Percentiles rank a stretch among this genome's conserved stretches.
Evolutionary conservation across 2,113 vertebrate species (phyloP).

Genomic region (Eublepharis macularius): DNA sequence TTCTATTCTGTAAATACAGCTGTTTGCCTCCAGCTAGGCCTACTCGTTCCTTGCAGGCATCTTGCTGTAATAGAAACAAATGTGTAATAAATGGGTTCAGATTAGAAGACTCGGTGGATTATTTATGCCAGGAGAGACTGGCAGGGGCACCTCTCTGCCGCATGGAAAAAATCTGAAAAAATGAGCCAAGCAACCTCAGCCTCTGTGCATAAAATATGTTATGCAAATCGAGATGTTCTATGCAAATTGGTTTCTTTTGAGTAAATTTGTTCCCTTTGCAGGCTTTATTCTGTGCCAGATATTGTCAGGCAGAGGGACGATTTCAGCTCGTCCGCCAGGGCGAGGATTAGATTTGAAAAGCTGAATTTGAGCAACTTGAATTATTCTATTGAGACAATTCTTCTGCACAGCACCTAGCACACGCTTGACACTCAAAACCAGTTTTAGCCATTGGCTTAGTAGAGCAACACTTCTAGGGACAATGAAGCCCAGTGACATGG

Average conservation of each 20-base stretch:
- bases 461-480: neutral
- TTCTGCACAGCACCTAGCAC: neutral
- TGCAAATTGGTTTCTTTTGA: constrained; percentile 11
- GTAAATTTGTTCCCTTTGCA: neutral
- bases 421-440: neutral
- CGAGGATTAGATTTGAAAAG: neutral
- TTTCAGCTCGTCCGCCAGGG: neutral
- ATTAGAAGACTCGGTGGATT: constrained; percentile 4
- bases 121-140: neutral
- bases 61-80: neutral
- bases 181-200: neutral
- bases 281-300: neutral
- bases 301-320: neutral
- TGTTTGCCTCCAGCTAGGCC: neutral
- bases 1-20: neutral
- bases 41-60: neutral
- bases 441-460: neutral
- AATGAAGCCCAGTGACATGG: neutral
- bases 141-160: neutral
- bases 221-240: constrained; percentile 6
- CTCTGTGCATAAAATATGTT: constrained; percentile 6
- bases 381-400: neutral
- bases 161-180: neutral
- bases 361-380: neutral
- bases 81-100: neutral